Evolutionary conservation across 2,797 vertebrate genomes (phyloP), one percentile per base, ranked within the genome.

Genomic region (Siniperca scherzeri): DNA sequence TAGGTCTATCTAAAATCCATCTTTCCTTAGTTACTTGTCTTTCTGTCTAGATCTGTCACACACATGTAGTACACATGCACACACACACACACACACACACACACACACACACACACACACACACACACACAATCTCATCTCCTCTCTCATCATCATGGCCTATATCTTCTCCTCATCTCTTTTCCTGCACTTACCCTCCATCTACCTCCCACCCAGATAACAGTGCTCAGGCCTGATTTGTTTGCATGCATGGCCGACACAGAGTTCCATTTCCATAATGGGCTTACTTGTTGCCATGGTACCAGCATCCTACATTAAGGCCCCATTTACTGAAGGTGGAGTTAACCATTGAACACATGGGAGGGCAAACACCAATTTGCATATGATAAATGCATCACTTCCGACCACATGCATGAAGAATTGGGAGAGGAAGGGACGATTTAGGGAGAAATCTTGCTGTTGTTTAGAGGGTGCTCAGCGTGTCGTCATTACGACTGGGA

Each of bases 251-350:
- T 75, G 19, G 77, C 76, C 25, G 10, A 78, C 53, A n/a, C 69
- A 70, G 42, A 71, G 55, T 36, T 13, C 59, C 57, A 83, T 90
- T 88, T 90, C 68, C 88, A 87, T 92, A 84, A 88, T 82, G 69
- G 77, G 73, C 81, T 84, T 77, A 17, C 72, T 84, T 85, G 92
- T 91, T 92, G 87, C 89, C 85, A 91, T 92, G 85, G 88, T n/a
- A 85, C 67, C 80, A 52, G 77, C 82, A 84, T 83, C 81, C 55
- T 81, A 61, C 46, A 78, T 80, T 62, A 73, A 69, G 46, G 78
- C 33, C 78, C 66, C 76, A 81, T 86, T 89, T 77, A 70, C 11
- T 52, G 78, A 76, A 68, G 82, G 84, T 66, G 80, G 65, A 83
- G 65, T 82, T 70, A 75, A 40, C 36, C 19, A 38, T 3, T 30